phyloP scores from a whole-genome alignment of 2,797 vertebrate species.

The Syngnathus rostellatus region DNA sequence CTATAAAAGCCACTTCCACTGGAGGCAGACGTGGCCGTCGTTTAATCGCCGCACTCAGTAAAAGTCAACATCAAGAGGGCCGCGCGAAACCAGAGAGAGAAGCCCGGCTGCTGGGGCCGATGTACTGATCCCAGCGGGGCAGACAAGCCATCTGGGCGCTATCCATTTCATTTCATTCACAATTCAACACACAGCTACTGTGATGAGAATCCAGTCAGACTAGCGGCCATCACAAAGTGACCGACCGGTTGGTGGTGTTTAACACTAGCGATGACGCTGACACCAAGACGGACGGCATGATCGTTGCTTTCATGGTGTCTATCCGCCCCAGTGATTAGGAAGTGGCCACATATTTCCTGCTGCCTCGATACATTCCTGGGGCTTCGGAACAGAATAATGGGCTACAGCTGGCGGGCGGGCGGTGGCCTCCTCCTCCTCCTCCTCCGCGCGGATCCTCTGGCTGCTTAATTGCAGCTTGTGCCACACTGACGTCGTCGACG shows the following conservation, averaged over 20 bases:
- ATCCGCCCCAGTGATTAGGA: not conserved
- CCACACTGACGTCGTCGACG: slow-evolving; percentile 43
- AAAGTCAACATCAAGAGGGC: slow-evolving; percentile 50
- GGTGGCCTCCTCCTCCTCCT: not conserved
- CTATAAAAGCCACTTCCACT: slow-evolving; percentile 41
- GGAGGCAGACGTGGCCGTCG: slow-evolving; percentile 46
- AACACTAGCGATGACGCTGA: not conserved
- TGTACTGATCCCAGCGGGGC: slow-evolving; percentile 23
- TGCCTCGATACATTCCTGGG: not conserved
- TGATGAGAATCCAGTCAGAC: too few species aligned
- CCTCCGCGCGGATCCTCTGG: slow-evolving; percentile 24
- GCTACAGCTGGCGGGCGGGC: slow-evolving; percentile 23
- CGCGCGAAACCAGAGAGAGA: slow-evolving; percentile 22
- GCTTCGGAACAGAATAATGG: slow-evolving; percentile 21
- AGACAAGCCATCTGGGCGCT: slow-evolving; percentile 46
- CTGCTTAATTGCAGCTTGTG: slow-evolving; percentile 56
- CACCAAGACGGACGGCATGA: not conserved
- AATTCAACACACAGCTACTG: not conserved
- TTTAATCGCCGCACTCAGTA: slow-evolving; percentile 58
- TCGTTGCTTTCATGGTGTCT: not conserved
- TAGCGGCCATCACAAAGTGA: too few species aligned
- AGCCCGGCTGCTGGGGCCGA: slow-evolving; percentile 36
- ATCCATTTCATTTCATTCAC: slow-evolving; percentile 7
- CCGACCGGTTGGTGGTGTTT: too few species aligned
- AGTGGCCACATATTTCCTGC: not conserved